Conservation (phyloP, 2,888 invertebrate genomes). For the Sturmia bella region DNA sequence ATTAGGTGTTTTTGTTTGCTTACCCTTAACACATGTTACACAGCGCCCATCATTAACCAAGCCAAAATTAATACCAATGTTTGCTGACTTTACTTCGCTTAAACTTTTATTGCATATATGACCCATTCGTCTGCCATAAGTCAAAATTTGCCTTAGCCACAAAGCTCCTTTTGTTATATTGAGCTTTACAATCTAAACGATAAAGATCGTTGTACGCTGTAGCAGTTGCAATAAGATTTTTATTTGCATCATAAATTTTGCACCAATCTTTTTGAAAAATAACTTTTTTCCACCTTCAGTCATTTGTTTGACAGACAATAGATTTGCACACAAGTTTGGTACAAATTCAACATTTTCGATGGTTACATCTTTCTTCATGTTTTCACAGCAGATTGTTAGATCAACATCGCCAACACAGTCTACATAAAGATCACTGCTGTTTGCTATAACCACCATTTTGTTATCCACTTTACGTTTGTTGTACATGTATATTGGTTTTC, state of each 20-base stretch:
- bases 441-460: slow-evolving; percentile 31
- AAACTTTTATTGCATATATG: background rate
- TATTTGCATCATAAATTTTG: slow-evolving; percentile 13
- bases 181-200: slow-evolving; percentile 1
- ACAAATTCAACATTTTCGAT: too few relatives aligned
- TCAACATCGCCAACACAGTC: slow-evolving; percentile 7
- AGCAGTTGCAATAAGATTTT: too few relatives aligned
- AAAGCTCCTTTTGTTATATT: background rate
- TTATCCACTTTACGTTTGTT: slow-evolving; percentile 1
- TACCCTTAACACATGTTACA: slow-evolving; percentile 11
- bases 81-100: background rate
- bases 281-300: slow-evolving; percentile 40
- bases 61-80: background rate
- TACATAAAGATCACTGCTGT: slow-evolving; percentile 7
- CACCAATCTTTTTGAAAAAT: slow-evolving; percentile 33
- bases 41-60: background rate
- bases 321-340: slow-evolving; percentile 43
- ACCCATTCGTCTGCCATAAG: background rate
- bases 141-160: background rate
- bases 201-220: background rate
- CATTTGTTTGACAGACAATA: slow-evolving; percentile 55
- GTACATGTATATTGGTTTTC: slow-evolving; percentile 1
- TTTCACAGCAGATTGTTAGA: too few relatives aligned
- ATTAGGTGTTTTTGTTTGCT: slow-evolving; percentile 19
- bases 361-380: too few relatives aligned